Percentiles rank a stretch among this genome's conserved stretches.
Evolutionary conservation across 2,888 invertebrate species (phyloP).

Genomic region (Eudemis profundana): DNA sequence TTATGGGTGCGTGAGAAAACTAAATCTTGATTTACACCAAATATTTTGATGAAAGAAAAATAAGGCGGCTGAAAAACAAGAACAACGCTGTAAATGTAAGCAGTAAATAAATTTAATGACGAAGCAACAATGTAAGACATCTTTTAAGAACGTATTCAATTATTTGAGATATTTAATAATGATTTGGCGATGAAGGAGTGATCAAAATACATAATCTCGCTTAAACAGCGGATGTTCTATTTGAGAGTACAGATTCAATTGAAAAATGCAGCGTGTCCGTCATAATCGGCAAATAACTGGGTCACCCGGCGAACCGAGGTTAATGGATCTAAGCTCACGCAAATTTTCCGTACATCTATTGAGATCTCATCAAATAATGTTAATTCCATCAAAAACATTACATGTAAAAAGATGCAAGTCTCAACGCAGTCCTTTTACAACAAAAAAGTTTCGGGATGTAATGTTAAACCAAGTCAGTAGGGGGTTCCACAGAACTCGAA

Average conservation of each 20-base stretch:
- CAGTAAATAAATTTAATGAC: neutral
- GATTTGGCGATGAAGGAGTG: neutral
- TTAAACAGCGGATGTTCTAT: slow-evolving; percentile 49
- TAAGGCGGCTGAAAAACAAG: neutral
- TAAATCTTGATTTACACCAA: slow-evolving; percentile 16
- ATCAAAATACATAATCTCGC: slow-evolving; percentile 37
- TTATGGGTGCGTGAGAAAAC: slow-evolving; percentile 35
- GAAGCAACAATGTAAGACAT: neutral
- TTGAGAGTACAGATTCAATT: slow-evolving; percentile 58
- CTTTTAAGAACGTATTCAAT: neutral
- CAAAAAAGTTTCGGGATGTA: no score
- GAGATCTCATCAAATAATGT: slow-evolving; percentile 46
- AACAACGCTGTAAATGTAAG: neutral
- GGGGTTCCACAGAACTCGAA: no score
- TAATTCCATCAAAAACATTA: slow-evolving; percentile 8
- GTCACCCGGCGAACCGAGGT: slow-evolving; percentile 59
- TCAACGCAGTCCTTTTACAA: no score
- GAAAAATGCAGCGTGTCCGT: slow-evolving; percentile 61
- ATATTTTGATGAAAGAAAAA: slow-evolving; percentile 17
- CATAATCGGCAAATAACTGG: slow-evolving; percentile 62
- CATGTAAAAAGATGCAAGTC: no score
- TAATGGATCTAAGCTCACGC: slow-evolving; percentile 64
- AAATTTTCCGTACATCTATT: slow-evolving; percentile 51
- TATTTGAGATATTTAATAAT: neutral
- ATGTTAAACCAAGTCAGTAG: no score